phyloP scores from a whole-genome alignment of 2,113 vertebrate genomes.

The Sinocyclocheilus anophthalmus region DNA sequence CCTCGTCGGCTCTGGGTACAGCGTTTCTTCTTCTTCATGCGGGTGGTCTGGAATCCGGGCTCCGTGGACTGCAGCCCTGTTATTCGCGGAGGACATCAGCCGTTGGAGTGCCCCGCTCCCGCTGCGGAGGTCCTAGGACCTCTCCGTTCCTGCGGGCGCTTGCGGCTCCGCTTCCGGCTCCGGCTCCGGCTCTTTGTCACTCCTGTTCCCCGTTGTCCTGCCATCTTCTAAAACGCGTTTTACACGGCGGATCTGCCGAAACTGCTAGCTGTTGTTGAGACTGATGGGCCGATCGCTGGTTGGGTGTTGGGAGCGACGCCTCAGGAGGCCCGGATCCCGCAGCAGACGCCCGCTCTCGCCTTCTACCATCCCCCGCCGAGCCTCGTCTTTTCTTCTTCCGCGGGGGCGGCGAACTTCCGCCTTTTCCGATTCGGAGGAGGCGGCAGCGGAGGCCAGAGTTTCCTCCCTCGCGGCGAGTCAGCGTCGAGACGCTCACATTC shows the following conservation, averaged over 20 bases:
- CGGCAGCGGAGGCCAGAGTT: constrained; percentile 82
- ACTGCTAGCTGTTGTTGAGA: constrained; percentile 6
- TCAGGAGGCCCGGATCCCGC: constrained; percentile 85
- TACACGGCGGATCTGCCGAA: constrained; percentile 46
- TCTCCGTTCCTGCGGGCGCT: constrained; percentile 83
- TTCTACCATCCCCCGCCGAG: constrained; percentile 81
- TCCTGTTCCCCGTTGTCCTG: constrained; percentile 87
- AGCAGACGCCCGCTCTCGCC: constrained; percentile 82
- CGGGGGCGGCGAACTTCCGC: constrained; percentile 81
- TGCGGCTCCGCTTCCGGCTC: constrained; percentile 65
- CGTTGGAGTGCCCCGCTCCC: constrained; percentile 84
- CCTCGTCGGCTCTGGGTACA: constrained; percentile 92
- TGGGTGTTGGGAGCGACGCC: constrained; percentile 52
- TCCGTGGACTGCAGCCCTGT: constrained; percentile 74
- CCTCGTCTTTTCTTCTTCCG: constrained; percentile 84
- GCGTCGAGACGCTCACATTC: constrained; percentile 69
- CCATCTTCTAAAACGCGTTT: constrained; percentile 78
- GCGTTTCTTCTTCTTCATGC: constrained; percentile 89
- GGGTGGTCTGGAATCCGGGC: constrained; percentile 72
- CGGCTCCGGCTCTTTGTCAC: constrained; percentile 78
- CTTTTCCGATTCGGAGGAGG: constrained; percentile 81
- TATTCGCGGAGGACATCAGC: constrained; percentile 79
- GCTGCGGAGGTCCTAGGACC: constrained; percentile 78
- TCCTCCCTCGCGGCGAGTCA: constrained; percentile 76
- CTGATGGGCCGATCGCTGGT: constrained; percentile 44